Base-by-base conservation (phyloP, 2,113 vertebrate genomes). In the Lycocorax pyrrhopterus region DNA sequence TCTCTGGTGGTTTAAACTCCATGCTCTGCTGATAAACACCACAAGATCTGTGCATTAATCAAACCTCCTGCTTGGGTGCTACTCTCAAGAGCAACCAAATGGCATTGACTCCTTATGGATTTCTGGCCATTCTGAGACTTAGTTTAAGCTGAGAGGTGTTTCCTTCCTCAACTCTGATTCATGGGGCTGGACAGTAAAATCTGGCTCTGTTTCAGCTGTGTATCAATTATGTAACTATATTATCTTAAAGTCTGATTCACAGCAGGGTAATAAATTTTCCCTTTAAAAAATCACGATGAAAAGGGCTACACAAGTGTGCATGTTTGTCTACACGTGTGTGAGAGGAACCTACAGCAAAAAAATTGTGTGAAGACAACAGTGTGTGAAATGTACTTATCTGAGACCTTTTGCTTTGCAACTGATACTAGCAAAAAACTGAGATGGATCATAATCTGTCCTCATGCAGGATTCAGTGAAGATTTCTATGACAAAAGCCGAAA, bases 251-350 rank as follows among this genome's bases (percentile, higher is more conserved):
- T 30, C 32, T 89, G 46, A 46, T 46, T 89, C 56, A 56, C 13
- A 78, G 68, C 17, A 93, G 51, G 44, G 10, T 64, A 76, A 52
- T 32, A 6, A 74, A 60, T 44, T 66, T 84, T 60, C 23, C 29
- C 29, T 72, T 60, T 8, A 16, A 77, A 35, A 69, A 66, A 30
- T 41, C 30, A 47, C 60, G 41, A 68, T 59, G 26, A 78, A 81
- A 83, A 59, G 39, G 25, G 23, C 30, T 87, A 53, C 30, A 53
- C 4, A n/a, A 56, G 10, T 6, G 4, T 37, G 4, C 14, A 16
- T 41, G n/a, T 27, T 58, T 41, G 1, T 33, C 29, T 20, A 4
- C 1, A 13, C 0, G 0, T 7, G 11, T 15, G 3, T 1, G 46
- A 9, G 30, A 89, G n/a, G 26, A 82, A 76, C 6, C 21, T 60